These are phyloP conservation scores for Rhopalosiphum nymphaeae DNA, from an alignment of 2,888 invertebrate species.

Conservation along the genomic window DNA sequence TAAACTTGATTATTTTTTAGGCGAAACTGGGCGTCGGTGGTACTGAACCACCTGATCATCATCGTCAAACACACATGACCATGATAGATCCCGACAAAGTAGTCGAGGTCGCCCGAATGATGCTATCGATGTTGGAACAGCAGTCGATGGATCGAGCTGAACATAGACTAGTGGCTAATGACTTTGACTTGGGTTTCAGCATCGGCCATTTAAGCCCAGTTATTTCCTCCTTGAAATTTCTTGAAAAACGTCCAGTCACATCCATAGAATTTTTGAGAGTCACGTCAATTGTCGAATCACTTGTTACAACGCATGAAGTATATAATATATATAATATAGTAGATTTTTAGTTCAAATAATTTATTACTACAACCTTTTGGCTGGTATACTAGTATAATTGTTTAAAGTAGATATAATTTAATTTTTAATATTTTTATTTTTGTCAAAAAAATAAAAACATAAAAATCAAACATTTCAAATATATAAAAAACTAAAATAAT, in stretches of 20 bases:
- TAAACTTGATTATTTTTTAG: neutral
- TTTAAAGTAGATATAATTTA: neutral
- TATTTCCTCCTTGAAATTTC: conserved; percentile 10
- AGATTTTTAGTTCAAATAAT: neutral
- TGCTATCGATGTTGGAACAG: conserved; percentile 16
- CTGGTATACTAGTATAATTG: neutral
- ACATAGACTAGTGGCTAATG: neutral
- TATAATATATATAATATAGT: neutral
- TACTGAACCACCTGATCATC: neutral
- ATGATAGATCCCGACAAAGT: conserved; percentile 25
- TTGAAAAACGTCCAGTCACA: conserved; percentile 65
- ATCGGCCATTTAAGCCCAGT: conserved; percentile 26
- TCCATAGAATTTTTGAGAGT: conserved; percentile 4
- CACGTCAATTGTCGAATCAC: neutral
- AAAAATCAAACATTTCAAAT: neutral
- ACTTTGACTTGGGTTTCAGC: neutral
- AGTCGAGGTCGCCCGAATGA: neutral
- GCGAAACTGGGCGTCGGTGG: conserved; percentile 34
- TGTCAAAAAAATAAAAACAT: neutral
- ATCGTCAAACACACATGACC: neutral
- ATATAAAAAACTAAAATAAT: neutral
- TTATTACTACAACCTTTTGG: neutral
- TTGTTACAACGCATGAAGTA: conserved; percentile 45
- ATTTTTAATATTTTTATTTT: neutral
- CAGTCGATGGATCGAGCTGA: conserved; percentile 4